Percentiles rank a stretch among this genome's conserved stretches.
phyloP scores from a whole-genome alignment of 2,113 vertebrate genomes.

The Andinoacara biseriatus region DNA sequence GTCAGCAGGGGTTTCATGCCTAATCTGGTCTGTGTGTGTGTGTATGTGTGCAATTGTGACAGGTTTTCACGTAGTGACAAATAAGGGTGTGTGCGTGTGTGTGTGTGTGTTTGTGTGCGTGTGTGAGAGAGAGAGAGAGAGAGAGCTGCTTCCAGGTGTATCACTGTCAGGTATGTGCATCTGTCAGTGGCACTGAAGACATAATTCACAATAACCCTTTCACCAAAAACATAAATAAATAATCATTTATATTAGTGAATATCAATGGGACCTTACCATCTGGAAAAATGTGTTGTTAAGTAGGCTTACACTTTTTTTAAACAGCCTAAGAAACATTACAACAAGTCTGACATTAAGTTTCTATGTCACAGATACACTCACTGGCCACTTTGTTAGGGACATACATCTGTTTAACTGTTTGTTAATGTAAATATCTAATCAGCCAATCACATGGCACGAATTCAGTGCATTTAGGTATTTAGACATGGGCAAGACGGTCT shows the following conservation, averaged over 20 bases:
- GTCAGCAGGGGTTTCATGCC: conserved; percentile 59
- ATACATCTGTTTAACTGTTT: neutral
- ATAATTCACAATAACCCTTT: neutral
- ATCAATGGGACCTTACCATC: neutral
- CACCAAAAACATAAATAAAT: neutral
- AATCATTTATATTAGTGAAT: neutral
- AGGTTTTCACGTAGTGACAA: conserved; percentile 22
- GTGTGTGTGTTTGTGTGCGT: conserved; percentile 28
- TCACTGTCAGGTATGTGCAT: conserved; percentile 3
- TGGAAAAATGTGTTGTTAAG: neutral
- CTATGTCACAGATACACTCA: neutral
- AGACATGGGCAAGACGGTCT: neutral
- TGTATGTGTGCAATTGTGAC: conserved; percentile 35
- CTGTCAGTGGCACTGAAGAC: neutral
- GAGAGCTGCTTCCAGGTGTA: conserved; percentile 48
- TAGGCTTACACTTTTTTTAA: neutral
- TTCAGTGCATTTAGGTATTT: neutral
- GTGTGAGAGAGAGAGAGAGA: neutral
- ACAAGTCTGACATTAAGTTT: neutral
- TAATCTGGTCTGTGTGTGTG: conserved; percentile 54
- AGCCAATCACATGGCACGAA: neutral
- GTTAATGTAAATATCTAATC: neutral
- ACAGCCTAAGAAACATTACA: neutral
- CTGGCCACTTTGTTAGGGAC: neutral
- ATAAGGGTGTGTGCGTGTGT: conserved; percentile 7